These are phyloP conservation scores for Chrysemys picta DNA, from an alignment of 2,113 vertebrate species.

Conservation along the genomic window DNA sequence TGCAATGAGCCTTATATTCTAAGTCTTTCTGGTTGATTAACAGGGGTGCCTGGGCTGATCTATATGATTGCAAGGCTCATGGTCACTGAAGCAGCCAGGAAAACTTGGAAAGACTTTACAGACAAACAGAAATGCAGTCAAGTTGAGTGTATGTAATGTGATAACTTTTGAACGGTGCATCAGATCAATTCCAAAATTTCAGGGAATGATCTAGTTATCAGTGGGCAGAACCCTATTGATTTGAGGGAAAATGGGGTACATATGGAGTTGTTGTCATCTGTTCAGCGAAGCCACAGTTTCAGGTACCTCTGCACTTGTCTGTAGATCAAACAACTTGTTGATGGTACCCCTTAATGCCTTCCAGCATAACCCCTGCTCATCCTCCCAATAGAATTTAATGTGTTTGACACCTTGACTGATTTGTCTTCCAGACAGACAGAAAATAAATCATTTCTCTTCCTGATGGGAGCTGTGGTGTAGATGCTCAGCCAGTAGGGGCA, in stretches of 20 bases:
- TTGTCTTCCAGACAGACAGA: not conserved
- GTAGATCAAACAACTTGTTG: not conserved
- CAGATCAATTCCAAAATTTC: no score
- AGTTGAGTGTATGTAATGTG: not conserved
- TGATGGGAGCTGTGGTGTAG: not conserved
- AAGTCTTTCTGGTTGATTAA: not conserved
- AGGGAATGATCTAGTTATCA: not conserved
- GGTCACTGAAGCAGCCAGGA: not conserved
- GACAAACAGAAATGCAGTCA: not conserved
- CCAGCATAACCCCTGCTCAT: not conserved
- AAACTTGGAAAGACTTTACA: not conserved
- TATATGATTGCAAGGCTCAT: not conserved
- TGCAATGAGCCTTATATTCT: not conserved
- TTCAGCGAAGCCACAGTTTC: not conserved
- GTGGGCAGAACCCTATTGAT: not conserved
- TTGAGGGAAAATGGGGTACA: not conserved
- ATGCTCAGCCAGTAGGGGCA: not conserved
- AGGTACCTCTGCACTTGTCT: not conserved
- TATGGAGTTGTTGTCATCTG: not conserved
- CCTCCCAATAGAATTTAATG: not conserved
- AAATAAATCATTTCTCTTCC: not conserved
- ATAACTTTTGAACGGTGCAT: not conserved
- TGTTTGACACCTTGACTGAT: not conserved
- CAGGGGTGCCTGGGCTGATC: not conserved
- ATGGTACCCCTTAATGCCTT: not conserved